Percentiles rank a stretch among this genome's conserved stretches.
These are phyloP conservation scores for Camponotus fellah DNA, from an alignment of 2,888 invertebrate genomes.

Conservation along the genomic window DNA sequence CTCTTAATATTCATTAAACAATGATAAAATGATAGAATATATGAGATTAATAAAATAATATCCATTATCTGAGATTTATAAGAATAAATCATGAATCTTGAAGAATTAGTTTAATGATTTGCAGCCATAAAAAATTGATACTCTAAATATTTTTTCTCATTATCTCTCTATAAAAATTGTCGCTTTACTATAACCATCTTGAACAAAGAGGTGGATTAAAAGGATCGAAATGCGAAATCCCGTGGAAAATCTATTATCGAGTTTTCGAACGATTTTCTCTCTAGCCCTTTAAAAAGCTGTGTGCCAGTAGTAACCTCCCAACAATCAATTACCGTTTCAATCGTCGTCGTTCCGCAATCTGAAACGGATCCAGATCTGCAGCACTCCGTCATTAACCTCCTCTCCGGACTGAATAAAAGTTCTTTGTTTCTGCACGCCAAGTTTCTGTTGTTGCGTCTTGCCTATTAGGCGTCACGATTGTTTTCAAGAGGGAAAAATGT, in stretches of 20 bases:
- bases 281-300: conserved; percentile 22
- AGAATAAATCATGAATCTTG: background rate
- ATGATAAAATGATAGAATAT: background rate
- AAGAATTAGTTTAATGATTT: background rate
- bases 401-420: conserved; percentile 42
- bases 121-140: background rate
- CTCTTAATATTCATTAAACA: too few relatives aligned
- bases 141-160: background rate
- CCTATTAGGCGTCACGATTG: conserved; percentile 47
- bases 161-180: background rate
- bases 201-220: background rate
- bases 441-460: conserved; percentile 34
- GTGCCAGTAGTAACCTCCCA: conserved; percentile 34
- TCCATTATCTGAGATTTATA: background rate
- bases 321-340: conserved; percentile 57
- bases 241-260: background rate
- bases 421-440: conserved; percentile 36
- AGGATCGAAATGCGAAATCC: background rate
- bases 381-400: conserved; percentile 40
- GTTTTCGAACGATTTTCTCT: conserved; percentile 2
- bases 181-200: background rate
- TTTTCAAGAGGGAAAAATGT: conserved; percentile 36
- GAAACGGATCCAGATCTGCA: conserved; percentile 25
- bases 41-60: background rate
- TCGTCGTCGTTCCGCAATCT: conserved; percentile 24